Base-by-base conservation (phyloP, 2,113 vertebrate species). In the Menura novaehollandiae region DNA sequence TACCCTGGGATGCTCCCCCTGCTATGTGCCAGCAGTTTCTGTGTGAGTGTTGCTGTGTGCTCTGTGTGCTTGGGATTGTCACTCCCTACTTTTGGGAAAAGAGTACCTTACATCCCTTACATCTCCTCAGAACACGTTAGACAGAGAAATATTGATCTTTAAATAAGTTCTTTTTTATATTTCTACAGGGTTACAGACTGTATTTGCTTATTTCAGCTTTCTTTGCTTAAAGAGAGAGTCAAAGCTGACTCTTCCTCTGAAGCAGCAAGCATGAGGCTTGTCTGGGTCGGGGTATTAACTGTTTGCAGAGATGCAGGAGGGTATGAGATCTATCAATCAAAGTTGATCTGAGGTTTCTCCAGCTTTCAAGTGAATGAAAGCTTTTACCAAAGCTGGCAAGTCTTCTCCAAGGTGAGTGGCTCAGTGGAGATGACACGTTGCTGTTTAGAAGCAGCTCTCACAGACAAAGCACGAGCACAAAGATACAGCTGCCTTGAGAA, bases 1-100 rank as follows among this genome's bases (percentile, higher is more conserved):
- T 13, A 1, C 4, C 0, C 22, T 2, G 44, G 37, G 19, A 8
- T 32, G 24, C 16, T 26, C 1, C 0, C 46, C 3, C 2, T 44
- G 52, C 51, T 17, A 0, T 6, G 44, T 23, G 35, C 53, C 0
- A 1, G 24, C 26, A 5, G n/a, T 7, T 47, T 41, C 71, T 59
- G 8, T 21, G 3, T 1, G 59, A 67, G 37, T 15, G 16, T 28
- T 77, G 46, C 59, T 39, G 15, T 8, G n/a, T n/a, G n/a, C n/a
- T n/a, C n/a, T n/a, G n/a, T 41, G 1, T 35, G 23, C 44, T 47
- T 72, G 68, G n/a, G 43, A 12, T 44, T 37, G 47, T 64, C 26
- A 8, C 46, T 85, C 28, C 49, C 24, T 4, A 0, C 23, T 93
- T 55, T 49, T 73, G 22, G 74, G 74, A 30, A 22, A 51, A n/a